phyloP scores from a whole-genome alignment of 2,888 invertebrate species.

The Blastobasis lacticolella region DNA sequence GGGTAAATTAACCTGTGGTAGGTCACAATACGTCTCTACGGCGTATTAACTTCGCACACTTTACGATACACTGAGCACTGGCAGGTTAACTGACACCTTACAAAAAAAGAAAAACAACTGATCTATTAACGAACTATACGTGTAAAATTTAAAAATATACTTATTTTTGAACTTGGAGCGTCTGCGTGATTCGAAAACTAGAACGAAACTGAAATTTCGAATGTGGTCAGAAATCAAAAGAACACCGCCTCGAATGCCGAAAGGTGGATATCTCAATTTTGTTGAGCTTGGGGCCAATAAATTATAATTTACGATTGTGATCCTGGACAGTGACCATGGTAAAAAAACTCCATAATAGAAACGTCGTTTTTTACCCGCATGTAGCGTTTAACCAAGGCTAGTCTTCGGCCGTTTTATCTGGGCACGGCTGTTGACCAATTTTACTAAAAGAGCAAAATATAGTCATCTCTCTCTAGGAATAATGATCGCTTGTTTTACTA shows the following conservation, averaged over 20 bases:
- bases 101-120: neutral
- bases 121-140: too few relatives aligned
- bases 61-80: neutral
- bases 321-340: slow-evolving; percentile 40
- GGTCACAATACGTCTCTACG: slow-evolving; percentile 39
- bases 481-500: slow-evolving; percentile 14
- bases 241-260: slow-evolving; percentile 51
- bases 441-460: slow-evolving; percentile 27
- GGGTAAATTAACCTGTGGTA: slow-evolving; percentile 51
- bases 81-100: neutral
- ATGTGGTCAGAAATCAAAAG: slow-evolving; percentile 42
- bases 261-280: slow-evolving; percentile 67
- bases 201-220: slow-evolving; percentile 38
- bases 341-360: slow-evolving; percentile 65
- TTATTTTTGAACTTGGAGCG: slow-evolving; percentile 23
- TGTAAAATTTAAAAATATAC: too few relatives aligned
- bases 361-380: slow-evolving; percentile 65
- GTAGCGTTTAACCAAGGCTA: slow-evolving; percentile 48
- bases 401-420: slow-evolving; percentile 39
- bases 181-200: slow-evolving; percentile 43
- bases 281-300: slow-evolving; percentile 53
- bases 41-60: slow-evolving; percentile 8
- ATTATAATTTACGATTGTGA: slow-evolving; percentile 70
- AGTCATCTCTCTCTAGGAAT: slow-evolving; percentile 44
- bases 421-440: slow-evolving; percentile 21